Base-by-base conservation (phyloP, 2,113 vertebrate species). In the Otolemur garnettii region DNA sequence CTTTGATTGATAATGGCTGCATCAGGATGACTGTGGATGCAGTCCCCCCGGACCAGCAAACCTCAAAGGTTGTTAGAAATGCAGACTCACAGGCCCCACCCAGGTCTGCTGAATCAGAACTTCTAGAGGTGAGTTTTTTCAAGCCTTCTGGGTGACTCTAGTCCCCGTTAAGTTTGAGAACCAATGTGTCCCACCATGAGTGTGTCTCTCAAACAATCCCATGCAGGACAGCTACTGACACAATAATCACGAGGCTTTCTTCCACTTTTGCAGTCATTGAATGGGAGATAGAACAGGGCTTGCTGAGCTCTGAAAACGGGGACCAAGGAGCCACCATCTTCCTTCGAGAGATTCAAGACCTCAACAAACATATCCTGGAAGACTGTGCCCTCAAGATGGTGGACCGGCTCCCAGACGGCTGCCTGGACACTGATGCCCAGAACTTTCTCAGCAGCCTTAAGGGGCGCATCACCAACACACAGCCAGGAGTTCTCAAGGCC, bases 231-330 rank as follows among this genome's bases (percentile, higher is more conserved):
- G 18, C 59, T 30, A 14, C 11, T 50, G 17, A 42, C 64, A 28
- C 35, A 59, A 7, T 5, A 45, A 30, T 92, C 64, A 74, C 33
- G 26, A 7, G 4, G 2, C 42, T 62, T 5, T 28, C 24, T 42
- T 57, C 42, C 18, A 6, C 59, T 12, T 83, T 33, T 42, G 4
- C 75, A 99, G 99, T 98, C 33, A 98, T 97, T 0, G 99, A 99
- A 77, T 97, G 95, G 95, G 99, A 99, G 96, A 98, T 99, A 0
- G 98, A 99, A 57, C 74, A 35, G 0, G 99, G 99, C 13, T 95
- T 99, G 77, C 97, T 98, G 82, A 96, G 78, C 17, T 13, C 64
- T 2, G 72, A 68, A 3, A 86, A 75, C 0, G 18, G 80, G 10
- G 79, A 97, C 5, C 15, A 9, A 0, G 92, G 97, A 0, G 93